A percentile compares a stretch with the other conserved stretches of the same genome.
These are phyloP conservation scores for Leptarthrus brevirostris DNA, from an alignment of 2,888 invertebrate genomes.

Conservation along the genomic window DNA sequence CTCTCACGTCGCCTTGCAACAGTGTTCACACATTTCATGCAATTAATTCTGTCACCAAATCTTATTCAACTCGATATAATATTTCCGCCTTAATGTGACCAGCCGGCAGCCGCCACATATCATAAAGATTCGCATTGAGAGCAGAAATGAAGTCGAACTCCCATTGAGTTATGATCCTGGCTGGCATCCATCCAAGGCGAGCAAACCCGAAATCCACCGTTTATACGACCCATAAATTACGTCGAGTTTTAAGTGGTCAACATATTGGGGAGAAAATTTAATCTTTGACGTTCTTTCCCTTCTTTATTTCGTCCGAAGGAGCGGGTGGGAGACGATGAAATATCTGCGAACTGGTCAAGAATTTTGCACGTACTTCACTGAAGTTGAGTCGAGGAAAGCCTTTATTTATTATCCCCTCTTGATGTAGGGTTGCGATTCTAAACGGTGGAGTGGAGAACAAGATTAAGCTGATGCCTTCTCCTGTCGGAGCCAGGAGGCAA, in stretches of 20 bases:
- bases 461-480: background rate
- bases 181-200: conserved; percentile 32
- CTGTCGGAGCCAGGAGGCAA: background rate
- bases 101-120: conserved; percentile 31
- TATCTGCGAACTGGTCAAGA: background rate
- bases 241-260: conserved; percentile 52
- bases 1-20: conserved; percentile 9
- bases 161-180: background rate
- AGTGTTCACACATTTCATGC: conserved; percentile 30
- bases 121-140: conserved; percentile 38
- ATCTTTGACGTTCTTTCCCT: conserved; percentile 49
- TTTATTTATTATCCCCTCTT: background rate
- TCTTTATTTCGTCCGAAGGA: background rate
- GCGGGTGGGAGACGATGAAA: background rate
- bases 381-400: background rate
- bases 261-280: conserved; percentile 53
- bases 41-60: conserved; percentile 34
- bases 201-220: background rate
- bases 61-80: conserved; percentile 36
- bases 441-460: background rate
- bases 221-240: conserved; percentile 51
- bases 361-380: background rate
- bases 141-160: conserved; percentile 28
- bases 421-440: background rate
- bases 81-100: conserved; percentile 38